Percentiles rank a stretch among this genome's conserved stretches.
Conservation (phyloP, 2,113 vertebrate species). For the Erythrolamprus reginae region DNA sequence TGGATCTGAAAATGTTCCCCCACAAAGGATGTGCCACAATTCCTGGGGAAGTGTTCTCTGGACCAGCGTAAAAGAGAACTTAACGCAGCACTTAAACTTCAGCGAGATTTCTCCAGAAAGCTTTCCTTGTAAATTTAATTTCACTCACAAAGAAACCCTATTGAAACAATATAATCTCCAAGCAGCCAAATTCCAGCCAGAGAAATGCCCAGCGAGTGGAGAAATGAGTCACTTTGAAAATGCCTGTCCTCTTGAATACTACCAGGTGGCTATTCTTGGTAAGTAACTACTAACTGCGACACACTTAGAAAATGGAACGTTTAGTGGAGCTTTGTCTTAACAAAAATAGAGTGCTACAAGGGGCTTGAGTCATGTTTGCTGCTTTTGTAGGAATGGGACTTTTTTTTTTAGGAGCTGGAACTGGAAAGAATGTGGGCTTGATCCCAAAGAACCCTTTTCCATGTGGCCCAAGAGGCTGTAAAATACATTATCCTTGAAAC, state of each 20-base stretch:
- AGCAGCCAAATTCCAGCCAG: slow-evolving; percentile 62
- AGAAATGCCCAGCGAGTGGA: slow-evolving; percentile 32
- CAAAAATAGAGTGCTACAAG: not conserved
- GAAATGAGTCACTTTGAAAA: slow-evolving; percentile 48
- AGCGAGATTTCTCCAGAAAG: slow-evolving; percentile 76
- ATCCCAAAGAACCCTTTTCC: not conserved
- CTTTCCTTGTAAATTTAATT: slow-evolving; percentile 74
- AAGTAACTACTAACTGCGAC: slow-evolving; percentile 29
- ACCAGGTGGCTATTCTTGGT: slow-evolving; percentile 84
- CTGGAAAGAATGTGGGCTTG: not conserved
- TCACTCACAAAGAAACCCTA: slow-evolving; percentile 68
- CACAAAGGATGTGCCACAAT: slow-evolving; percentile 13
- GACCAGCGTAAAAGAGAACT: slow-evolving; percentile 62
- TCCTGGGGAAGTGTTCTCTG: slow-evolving; percentile 81
- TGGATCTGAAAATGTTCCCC: slow-evolving; percentile 9
- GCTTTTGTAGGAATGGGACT: not conserved
- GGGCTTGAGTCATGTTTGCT: not conserved
- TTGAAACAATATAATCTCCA: slow-evolving; percentile 77
- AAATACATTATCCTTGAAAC: not conserved
- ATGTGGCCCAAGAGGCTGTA: not conserved
- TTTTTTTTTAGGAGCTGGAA: not conserved
- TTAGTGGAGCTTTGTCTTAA: not conserved
- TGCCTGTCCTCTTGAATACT: slow-evolving; percentile 70
- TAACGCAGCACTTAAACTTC: slow-evolving; percentile 69
- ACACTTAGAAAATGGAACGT: not conserved